Percentiles rank a stretch among this genome's conserved stretches.
phyloP scores from a whole-genome alignment of 2,113 vertebrate genomes.

The Xiphorhynchus elegans region DNA sequence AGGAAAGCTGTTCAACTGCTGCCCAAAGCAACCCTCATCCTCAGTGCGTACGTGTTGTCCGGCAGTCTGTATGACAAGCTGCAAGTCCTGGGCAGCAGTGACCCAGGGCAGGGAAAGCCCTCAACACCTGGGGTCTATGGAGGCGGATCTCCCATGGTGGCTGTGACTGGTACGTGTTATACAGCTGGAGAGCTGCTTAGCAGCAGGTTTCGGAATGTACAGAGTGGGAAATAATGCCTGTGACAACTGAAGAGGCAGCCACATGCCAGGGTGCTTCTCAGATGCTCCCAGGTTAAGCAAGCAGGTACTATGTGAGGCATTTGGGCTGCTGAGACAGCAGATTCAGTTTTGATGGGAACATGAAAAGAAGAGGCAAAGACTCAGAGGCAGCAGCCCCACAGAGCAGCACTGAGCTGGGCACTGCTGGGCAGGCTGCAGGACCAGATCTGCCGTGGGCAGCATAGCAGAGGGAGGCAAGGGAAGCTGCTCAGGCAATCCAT shows the following conservation, averaged over 20 bases:
- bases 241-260: background rate
- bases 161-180: rapidly evolving
- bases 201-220: background rate
- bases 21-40: background rate
- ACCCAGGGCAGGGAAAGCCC: rapidly evolving
- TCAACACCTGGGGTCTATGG: no score
- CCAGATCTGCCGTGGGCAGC: background rate
- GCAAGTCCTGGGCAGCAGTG: background rate
- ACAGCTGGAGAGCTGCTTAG: background rate
- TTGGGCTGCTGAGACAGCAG: background rate
- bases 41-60: rapidly evolving
- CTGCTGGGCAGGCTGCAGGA: background rate
- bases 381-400: background rate
- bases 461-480: rapidly evolving
- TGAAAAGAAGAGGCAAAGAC: background rate
- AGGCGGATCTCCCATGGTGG: rapidly evolving
- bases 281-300: background rate
- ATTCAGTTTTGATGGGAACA: background rate
- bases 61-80: background rate
- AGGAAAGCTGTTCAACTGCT: background rate
- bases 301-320: background rate
- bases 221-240: background rate
- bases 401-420: background rate
- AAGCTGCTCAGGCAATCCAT: rapidly evolving
- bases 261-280: background rate